Evolutionary conservation across 2,888 invertebrate genomes (phyloP), one percentile per base, ranked within the genome.

Genomic region (Campoletis raptor): DNA sequence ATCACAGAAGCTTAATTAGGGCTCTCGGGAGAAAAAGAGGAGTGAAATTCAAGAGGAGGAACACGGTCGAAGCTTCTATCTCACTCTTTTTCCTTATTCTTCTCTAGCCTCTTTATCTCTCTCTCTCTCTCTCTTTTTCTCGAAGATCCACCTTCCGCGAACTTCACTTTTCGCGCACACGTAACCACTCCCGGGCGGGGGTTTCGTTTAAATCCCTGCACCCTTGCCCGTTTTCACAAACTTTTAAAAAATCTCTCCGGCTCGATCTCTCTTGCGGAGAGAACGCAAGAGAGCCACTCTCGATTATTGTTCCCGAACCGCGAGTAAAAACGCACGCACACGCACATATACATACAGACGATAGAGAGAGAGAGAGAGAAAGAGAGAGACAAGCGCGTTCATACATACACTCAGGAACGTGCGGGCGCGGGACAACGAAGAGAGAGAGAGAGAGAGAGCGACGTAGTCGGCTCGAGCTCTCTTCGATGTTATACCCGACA

Each of bases 401-500:
- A 82, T 45, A 48, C 72, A 45, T 48, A 82, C 57, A 76, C 76
- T 37, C 45, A n/a, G 24, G 61, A 24, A 37, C 66, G 73, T 45
- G 69, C 73, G 69, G 42, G 42, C 48, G 80, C 70, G 73, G 61
- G 61, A 76, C 66, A 45, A 69, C 72, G 78, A 81, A 87, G 82
- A 78, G 81, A 86, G 54, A 89, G 86, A 74, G 87, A 73, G 87
- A 87, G 82, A 87, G 87, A 89, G 89, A 86, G 85, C 89, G 87
- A 87, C 88, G 84, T 87, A 90, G 89, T 88, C 87, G 87, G 89
- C 86, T 42, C 42, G n/a, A 30, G 70, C 83, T 83, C 54, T 69
- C 83, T 89, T 89, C 90, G 89, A 90, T 90, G 87, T 88, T 90
- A 88, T 88, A 90, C 88, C 90, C 88, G 87, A 89, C 90, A 90